Evolutionary conservation across 2,888 invertebrate genomes (phyloP), one percentile per base, ranked within the genome.

Genomic region (Eristalinus aeneus): DNA sequence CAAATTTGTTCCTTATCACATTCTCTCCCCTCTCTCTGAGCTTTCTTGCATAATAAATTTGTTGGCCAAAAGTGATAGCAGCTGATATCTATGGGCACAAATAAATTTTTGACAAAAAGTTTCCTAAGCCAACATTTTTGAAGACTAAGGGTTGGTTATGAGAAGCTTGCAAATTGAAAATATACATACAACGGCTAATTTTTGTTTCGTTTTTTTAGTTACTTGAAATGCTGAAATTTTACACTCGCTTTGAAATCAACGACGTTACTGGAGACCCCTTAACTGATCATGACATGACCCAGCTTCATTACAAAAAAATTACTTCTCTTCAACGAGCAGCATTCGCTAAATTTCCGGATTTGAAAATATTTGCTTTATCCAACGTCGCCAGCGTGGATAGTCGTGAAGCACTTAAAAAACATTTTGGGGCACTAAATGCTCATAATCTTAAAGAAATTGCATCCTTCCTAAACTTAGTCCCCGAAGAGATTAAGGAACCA

Each of bases 371-470:
- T 93, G 95, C 98, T 0, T 93, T 99, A 39, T 95, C 98, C 0
- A 99, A 98, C 93, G 98, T 99, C 12, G 98, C 98, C 0, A 97
- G 96, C 89, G 97, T 99, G n/a, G 98, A 99, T 90, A 97, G 97
- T 0, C 94, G 98, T 88, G 96, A 96, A 77, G 94, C 92, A 2
- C 88, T 92, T 61, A 90, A 95, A 83, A 97, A 97, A 91, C 97
- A 98, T 93, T 98, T 99, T 91, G 95, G 95, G 11, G 90, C 90
- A 89, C 93, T 91, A 89, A 96, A 96, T 88, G 95, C 95, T 89
- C 95, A 96, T 64, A 97, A 96, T 88, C 93, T 99, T 6, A 95
- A 97, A 88, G 95, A 96, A 9, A 97, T 99, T 71, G 97, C 98
- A 0, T 96, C 96, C 2, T 97, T 97, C 90, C 93, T 99, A 83